Evolutionary conservation across 2,797 vertebrate species (phyloP).

Genomic region (Xerus rutilus): DNA sequence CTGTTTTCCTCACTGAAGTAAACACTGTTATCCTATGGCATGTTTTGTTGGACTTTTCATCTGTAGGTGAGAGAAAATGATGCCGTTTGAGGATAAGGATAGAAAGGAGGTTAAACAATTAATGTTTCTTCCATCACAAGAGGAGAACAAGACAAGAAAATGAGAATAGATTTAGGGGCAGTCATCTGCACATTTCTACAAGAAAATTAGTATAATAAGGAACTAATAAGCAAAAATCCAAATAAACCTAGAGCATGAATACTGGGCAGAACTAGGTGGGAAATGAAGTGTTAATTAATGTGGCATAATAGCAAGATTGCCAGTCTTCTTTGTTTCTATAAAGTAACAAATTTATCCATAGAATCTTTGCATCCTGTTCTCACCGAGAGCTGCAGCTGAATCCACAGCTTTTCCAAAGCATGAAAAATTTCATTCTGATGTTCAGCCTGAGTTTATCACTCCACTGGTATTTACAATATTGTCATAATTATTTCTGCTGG

Average conservation of each 20-base stretch:
- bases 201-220: background rate
- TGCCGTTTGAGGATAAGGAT: background rate
- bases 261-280: background rate
- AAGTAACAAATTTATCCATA: background rate
- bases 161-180: background rate
- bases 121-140: constrained; percentile 5
- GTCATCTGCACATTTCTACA: background rate
- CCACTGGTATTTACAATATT: constrained; percentile 10
- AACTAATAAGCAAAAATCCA: constrained; percentile 28
- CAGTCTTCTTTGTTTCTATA: background rate
- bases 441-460: background rate
- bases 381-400: background rate
- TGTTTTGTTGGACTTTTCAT: constrained; percentile 51
- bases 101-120: constrained; percentile 19
- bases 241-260: background rate
- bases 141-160: constrained; percentile 45
- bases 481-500: constrained; percentile 11
- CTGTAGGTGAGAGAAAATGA: constrained; percentile 30
- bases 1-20: constrained; percentile 39
- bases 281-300: background rate
- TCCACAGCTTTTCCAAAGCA: background rate
- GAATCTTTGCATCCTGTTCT: background rate
- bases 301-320: background rate
- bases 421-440: constrained; percentile 18
- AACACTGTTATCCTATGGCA: background rate